Percentiles rank a stretch among this genome's conserved stretches.
phyloP scores from a whole-genome alignment of 2,113 vertebrate species.

The Malurus cyaneus region DNA sequence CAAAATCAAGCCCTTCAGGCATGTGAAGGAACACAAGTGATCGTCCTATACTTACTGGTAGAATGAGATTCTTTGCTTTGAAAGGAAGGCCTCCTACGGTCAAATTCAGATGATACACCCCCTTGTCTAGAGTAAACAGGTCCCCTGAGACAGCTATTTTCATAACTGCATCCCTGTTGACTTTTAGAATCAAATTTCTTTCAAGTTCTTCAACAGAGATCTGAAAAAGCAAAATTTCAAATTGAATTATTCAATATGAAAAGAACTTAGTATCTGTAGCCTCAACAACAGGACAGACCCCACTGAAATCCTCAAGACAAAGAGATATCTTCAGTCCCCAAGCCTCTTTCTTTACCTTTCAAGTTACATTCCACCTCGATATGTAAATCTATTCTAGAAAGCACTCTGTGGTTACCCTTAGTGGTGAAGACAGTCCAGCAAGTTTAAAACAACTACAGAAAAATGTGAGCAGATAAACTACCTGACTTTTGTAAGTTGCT shows the following conservation, averaged over 20 bases:
- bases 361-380: background rate
- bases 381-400: background rate
- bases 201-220: slow-evolving; percentile 94
- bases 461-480: background rate
- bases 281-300: background rate
- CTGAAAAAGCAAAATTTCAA: slow-evolving; percentile 64
- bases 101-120: slow-evolving; percentile 91
- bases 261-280: background rate
- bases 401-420: background rate
- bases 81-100: slow-evolving; percentile 95
- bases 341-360: background rate
- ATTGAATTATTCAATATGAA: background rate
- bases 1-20: background rate
- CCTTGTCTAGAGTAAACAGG: slow-evolving; percentile 85
- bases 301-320: background rate
- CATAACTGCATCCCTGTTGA: slow-evolving; percentile 95
- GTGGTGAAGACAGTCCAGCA: background rate
- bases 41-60: slow-evolving; percentile 75
- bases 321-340: background rate
- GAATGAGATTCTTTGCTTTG: slow-evolving; percentile 81
- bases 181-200: slow-evolving; percentile 89
- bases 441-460: background rate
- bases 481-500: background rate
- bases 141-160: slow-evolving; percentile 91
- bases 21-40: background rate